Base-by-base conservation (phyloP, 2,888 invertebrate genomes). In the Philhelius pedissequus region DNA sequence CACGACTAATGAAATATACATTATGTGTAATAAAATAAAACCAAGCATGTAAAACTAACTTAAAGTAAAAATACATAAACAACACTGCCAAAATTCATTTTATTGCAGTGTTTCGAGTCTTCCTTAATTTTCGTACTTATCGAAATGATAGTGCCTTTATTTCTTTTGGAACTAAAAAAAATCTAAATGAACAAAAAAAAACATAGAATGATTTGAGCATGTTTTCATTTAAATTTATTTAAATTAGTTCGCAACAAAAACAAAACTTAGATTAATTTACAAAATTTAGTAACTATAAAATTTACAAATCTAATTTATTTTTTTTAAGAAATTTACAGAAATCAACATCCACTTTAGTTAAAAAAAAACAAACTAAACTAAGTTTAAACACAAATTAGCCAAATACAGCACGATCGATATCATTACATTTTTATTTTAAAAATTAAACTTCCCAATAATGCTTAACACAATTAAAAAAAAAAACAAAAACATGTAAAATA, bases 131-230 rank as follows among this genome's bases (percentile, higher is more conserved):
- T 84, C 84, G 80, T 84, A 80, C 84, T 84, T 71, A 84, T 84
- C 84, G 84, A 80, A 84, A 84, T 84, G 80, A 80, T 84, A 84
- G 84, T 84, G 84, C 84, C 84, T 84, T 84, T 84, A 71, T 80
- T 84, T 84, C 43, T 76, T 79, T 50, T 66, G 45, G 70, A 75
- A 64, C 30, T 45, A 82, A 71, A 78, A 64, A 27, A 32, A 18
- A 56, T 32, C 3, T 5, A 30, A 38, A 62, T 13, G 52, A 68
- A 50, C 52, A 1, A 50, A 52, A 35, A 58, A 48, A n/a, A 74
- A 60, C 8, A 18, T 20, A 60, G 2, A 48, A 50, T 50, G 13
- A 66, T 45, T 50, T 64, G 9, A 75, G 38, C 43, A 56, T 62
- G 4, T 70, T 52, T 35, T 8, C 9, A 81, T 64, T 18, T 20